Evolutionary conservation across 1,140 invertebrate genomes (phyloP).

Genomic region (Cydia fagiglandana): DNA sequence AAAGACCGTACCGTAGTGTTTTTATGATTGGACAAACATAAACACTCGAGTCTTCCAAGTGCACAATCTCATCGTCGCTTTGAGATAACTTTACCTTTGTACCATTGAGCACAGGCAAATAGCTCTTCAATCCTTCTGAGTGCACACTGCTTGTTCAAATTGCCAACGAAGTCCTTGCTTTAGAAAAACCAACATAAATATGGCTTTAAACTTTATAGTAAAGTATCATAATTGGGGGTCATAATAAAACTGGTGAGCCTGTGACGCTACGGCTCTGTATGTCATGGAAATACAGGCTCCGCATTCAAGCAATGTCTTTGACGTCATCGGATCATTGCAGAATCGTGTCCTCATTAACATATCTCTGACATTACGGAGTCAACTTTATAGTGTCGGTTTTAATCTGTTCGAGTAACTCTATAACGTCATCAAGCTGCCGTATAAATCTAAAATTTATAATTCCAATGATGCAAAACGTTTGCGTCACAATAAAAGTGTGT

Average conservation of each 20-base stretch:
- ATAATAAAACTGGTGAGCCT: not conserved
- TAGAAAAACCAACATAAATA: not conserved
- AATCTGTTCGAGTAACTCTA: constrained; percentile 15
- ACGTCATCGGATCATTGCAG: constrained; percentile 25
- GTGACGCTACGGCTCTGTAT: not conserved
- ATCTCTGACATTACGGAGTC: constrained; percentile 9
- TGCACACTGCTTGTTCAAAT: not conserved
- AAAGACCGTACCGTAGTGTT: no score
- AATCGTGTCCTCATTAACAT: constrained; percentile 15
- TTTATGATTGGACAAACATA: not conserved
- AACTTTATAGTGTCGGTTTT: not conserved
- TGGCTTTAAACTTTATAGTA: not conserved
- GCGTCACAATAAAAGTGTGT: not conserved
- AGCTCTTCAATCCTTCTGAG: constrained; percentile 3
- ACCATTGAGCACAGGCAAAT: not conserved
- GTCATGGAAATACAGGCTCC: not conserved
- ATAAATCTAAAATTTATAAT: not conserved
- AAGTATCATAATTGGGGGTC: not conserved
- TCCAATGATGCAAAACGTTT: not conserved
- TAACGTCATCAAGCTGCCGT: constrained; percentile 8
- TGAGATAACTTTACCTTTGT: not conserved
- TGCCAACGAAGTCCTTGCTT: not conserved
- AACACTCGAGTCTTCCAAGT: not conserved
- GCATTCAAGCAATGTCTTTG: not conserved
- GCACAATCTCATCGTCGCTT: not conserved